phyloP scores from a whole-genome alignment of 2,888 invertebrate genomes.

The Drosophila leonis region DNA sequence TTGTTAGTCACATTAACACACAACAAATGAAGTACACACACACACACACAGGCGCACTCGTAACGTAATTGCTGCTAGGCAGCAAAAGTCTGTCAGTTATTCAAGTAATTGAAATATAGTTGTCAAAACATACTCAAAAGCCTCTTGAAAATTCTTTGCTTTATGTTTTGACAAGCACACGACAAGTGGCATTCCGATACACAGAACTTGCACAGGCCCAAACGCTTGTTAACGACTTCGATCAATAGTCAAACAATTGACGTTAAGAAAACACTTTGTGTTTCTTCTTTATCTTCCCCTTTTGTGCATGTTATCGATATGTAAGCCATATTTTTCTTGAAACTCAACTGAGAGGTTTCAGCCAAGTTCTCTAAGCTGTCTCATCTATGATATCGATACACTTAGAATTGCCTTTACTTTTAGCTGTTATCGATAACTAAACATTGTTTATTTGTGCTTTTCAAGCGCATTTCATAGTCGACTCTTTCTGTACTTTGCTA shows the following conservation, averaged over 20 bases:
- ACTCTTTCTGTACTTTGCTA: conserved; percentile 7
- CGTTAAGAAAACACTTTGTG: not conserved
- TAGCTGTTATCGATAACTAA: conserved; percentile 10
- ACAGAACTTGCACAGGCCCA: conserved; percentile 15
- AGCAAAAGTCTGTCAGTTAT: conserved; percentile 24
- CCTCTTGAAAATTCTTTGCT: conserved; percentile 38
- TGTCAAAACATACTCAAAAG: conserved; percentile 55
- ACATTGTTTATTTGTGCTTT: not conserved
- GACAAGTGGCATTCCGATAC: conserved; percentile 39
- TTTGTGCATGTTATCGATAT: not conserved
- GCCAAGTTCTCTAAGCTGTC: not conserved
- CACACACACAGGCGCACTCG: conserved; percentile 11
- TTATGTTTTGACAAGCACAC: conserved; percentile 45
- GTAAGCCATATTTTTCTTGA: not conserved
- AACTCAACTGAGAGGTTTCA: not conserved
- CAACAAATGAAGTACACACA: conserved; percentile 14
- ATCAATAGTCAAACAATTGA: conserved; percentile 4
- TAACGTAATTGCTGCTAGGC: conserved; percentile 16
- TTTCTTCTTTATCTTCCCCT: not conserved
- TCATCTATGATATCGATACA: not conserved
- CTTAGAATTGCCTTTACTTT: not conserved
- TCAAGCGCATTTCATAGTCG: conserved; percentile 39
- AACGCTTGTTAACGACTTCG: not conserved
- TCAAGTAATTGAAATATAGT: conserved; percentile 49
- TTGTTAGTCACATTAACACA: conserved; percentile 43